Conservation (phyloP, 2,797 vertebrate genomes). For the Coluber constrictor region DNA sequence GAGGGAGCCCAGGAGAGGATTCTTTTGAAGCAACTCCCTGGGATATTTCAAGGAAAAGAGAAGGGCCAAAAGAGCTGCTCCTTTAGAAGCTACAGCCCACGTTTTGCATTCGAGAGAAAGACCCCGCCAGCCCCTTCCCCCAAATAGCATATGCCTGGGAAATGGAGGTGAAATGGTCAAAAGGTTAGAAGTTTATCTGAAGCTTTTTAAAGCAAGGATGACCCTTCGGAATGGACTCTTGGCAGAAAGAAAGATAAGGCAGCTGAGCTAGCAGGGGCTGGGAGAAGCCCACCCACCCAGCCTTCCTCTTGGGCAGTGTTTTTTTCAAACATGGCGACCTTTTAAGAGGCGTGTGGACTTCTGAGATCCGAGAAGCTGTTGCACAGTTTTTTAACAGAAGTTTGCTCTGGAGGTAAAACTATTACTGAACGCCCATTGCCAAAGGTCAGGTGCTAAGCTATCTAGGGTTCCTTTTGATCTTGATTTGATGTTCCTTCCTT, state of each 20-base stretch:
- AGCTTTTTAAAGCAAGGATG: neutral
- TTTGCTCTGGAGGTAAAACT: neutral
- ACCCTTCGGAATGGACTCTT: neutral
- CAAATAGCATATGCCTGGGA: neutral
- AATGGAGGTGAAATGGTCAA: neutral
- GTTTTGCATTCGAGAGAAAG: neutral
- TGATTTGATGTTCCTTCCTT: too few species aligned
- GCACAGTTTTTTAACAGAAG: neutral
- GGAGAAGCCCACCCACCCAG: neutral
- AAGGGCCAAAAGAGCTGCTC: conserved; percentile 26
- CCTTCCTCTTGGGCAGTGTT: neutral
- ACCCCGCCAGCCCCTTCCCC: neutral
- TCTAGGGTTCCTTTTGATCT: too few species aligned
- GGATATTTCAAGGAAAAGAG: conserved; percentile 34
- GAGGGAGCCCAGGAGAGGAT: neutral
- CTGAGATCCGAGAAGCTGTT: neutral
- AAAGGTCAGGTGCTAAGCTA: too few species aligned
- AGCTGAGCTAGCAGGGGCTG: neutral
- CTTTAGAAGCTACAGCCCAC: neutral
- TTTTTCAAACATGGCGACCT: neutral
- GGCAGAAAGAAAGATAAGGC: neutral
- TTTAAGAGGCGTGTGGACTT: too few species aligned
- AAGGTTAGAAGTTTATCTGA: neutral
- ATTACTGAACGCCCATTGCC: too few species aligned
- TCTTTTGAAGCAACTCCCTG: neutral